Conservation (phyloP, 2,797 vertebrate genomes). For the Schizopygopsis malacanthus region DNA sequence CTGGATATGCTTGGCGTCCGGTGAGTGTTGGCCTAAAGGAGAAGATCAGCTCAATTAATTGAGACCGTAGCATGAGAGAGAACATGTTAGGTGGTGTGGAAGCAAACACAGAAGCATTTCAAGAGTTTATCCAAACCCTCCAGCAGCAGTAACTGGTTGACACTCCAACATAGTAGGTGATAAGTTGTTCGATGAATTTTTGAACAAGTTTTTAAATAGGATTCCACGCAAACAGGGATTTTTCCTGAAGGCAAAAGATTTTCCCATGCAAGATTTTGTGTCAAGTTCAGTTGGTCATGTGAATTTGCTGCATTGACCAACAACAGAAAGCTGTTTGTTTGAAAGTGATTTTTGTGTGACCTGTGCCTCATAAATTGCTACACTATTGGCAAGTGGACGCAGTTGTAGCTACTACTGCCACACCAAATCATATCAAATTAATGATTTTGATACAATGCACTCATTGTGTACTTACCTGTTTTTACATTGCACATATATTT, state of each 20-base stretch:
- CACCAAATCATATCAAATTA: neutral
- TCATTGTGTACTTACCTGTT: neutral
- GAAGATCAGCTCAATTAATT: constrained; percentile 25
- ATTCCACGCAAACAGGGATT: neutral
- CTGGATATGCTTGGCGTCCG: constrained; percentile 94
- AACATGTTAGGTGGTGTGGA: neutral
- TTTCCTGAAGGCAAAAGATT: neutral
- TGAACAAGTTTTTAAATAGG: neutral
- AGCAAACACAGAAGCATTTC: constrained; percentile 5
- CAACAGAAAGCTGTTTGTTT: no score
- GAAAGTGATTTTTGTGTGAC: neutral
- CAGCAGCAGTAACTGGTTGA: neutral
- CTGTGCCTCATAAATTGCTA: neutral
- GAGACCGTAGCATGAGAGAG: neutral
- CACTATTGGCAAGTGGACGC: neutral
- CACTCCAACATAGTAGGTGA: neutral
- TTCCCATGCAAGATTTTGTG: no score
- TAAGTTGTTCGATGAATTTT: neutral
- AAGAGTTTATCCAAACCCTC: constrained; percentile 3
- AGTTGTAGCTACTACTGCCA: neutral
- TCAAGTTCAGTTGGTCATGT: no score
- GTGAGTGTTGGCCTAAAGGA: constrained; percentile 83
- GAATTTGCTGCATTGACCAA: no score
- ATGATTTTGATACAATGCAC: neutral
- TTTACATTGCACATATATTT: neutral